phyloP scores from a whole-genome alignment of 2,113 vertebrate genomes.

The Grammomys dolichurus region DNA sequence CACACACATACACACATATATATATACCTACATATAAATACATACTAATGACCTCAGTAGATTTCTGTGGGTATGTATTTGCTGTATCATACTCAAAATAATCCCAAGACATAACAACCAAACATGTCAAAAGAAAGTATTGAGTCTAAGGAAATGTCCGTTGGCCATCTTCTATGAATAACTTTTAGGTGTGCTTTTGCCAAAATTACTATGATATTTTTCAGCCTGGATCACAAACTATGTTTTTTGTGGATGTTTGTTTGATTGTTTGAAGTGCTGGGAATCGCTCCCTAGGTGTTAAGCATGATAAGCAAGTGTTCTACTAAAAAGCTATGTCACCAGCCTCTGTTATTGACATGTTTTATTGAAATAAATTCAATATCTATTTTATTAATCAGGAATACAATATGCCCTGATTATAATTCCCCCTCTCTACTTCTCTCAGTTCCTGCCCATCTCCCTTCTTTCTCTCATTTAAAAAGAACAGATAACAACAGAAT shows the following conservation, averaged over 20 bases:
- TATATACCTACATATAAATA: too few species aligned
- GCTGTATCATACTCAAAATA: not conserved
- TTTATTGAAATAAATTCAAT: not conserved
- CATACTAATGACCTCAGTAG: not conserved
- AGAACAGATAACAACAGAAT: not conserved
- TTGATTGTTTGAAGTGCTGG: not conserved
- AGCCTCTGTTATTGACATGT: not conserved
- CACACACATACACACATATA: too few species aligned
- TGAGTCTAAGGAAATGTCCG: not conserved
- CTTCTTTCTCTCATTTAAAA: not conserved
- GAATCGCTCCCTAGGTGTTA: not conserved
- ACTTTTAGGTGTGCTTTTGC: not conserved
- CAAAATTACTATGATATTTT: not conserved
- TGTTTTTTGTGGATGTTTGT: not conserved
- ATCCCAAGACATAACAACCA: not conserved
- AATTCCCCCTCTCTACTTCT: not conserved
- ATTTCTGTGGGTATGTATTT: not conserved
- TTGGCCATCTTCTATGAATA: not conserved
- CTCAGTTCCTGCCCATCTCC: rapidly evolving
- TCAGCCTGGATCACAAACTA: not conserved
- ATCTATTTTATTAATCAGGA: not conserved
- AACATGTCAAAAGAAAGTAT: not conserved
- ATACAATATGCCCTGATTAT: not conserved
- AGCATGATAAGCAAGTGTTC: too few species aligned
- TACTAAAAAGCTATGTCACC: not conserved